phyloP scores from a whole-genome alignment of 2,797 vertebrate genomes.

The Holocentrus rufus region DNA sequence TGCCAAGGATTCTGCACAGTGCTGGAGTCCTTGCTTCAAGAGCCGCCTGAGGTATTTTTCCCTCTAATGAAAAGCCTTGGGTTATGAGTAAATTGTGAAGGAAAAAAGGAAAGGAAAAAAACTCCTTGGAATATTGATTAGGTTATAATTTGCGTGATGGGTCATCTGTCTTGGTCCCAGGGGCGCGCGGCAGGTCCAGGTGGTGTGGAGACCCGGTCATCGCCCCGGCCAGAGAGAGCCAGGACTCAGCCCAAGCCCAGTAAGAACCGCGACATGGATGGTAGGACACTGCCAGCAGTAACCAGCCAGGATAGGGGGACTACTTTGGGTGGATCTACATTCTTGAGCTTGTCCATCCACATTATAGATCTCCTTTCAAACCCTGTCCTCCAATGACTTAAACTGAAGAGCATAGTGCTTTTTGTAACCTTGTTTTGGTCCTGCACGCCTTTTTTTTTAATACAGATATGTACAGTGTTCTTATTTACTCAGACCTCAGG shows the following conservation, averaged over 20 bases:
- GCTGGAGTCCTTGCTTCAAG: background rate
- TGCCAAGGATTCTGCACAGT: background rate
- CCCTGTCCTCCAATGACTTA: background rate
- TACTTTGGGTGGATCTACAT: background rate
- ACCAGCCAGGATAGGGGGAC: conserved; percentile 15
- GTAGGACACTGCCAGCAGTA: conserved; percentile 73
- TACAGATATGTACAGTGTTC: background rate
- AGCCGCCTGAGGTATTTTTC: background rate
- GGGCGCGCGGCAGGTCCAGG: conserved; percentile 44
- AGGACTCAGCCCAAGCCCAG: conserved; percentile 70
- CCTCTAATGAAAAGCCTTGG: background rate
- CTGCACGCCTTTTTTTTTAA: no score
- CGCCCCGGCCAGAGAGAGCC: conserved; percentile 45
- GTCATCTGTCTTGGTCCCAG: conserved; percentile 54
- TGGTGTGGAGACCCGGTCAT: conserved; percentile 38
- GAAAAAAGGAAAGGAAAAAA: background rate
- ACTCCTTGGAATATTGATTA: background rate
- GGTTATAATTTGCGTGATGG: background rate
- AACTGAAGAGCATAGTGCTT: no score
- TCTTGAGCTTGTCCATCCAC: background rate
- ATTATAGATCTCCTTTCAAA: background rate
- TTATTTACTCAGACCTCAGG: background rate
- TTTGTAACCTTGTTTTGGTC: no score
- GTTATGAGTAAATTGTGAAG: no score
- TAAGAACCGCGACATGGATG: conserved; percentile 89